phyloP scores from a whole-genome alignment of 2,797 vertebrate species.

The Sebastes iracundus region DNA sequence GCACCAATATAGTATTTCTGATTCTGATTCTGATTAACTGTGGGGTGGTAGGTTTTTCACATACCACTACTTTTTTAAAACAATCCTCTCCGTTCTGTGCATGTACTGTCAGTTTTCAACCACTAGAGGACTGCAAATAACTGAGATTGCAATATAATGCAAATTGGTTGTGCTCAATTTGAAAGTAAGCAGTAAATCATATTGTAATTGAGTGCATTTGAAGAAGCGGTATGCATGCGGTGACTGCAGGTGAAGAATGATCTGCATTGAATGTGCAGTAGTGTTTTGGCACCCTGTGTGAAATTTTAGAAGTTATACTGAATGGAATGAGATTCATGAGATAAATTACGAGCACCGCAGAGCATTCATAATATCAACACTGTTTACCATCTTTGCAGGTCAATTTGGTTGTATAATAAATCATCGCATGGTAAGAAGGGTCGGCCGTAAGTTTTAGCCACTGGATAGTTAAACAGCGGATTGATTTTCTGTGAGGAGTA shows the following conservation, averaged over 20 bases:
- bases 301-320: neutral
- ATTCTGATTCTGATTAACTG: neutral
- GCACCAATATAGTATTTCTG: too few species aligned
- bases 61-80: neutral
- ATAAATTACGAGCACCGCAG: neutral
- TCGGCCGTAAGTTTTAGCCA: neutral
- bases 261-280: neutral
- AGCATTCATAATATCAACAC: neutral
- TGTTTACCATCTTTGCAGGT: neutral
- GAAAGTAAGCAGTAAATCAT: neutral
- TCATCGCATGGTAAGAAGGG: neutral
- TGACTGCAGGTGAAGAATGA: neutral
- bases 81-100: neutral
- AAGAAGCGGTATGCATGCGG: neutral
- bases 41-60: neutral
- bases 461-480: neutral
- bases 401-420: neutral
- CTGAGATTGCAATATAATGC: neutral
- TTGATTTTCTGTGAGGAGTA: neutral
- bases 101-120: conserved; percentile 23
- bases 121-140: conserved; percentile 57
- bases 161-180: neutral
- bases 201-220: neutral
- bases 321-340: neutral
- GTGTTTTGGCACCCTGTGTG: neutral